Percentiles rank a stretch among this genome's conserved stretches.
phyloP scores from a whole-genome alignment of 2,113 vertebrate species.

The Epinephelus cyanopodus region DNA sequence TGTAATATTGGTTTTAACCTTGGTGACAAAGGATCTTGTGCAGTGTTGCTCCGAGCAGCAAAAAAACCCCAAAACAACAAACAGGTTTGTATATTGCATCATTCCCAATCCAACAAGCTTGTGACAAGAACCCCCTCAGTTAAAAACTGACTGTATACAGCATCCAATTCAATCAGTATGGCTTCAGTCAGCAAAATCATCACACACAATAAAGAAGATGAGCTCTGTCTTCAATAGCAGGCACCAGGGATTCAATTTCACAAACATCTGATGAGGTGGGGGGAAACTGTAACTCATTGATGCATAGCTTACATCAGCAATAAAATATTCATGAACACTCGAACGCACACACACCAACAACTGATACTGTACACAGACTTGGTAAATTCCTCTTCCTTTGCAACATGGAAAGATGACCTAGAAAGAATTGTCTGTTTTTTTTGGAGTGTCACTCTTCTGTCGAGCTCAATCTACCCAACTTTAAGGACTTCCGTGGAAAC shows the following conservation, averaged over 20 bases:
- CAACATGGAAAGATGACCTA: slow-evolving; percentile 45
- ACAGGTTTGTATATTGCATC: not conserved
- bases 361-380: slow-evolving; percentile 53
- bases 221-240: slow-evolving; percentile 42
- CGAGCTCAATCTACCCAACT: slow-evolving; percentile 27
- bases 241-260: slow-evolving; percentile 66
- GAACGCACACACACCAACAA: slow-evolving; percentile 41
- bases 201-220: slow-evolving; percentile 62
- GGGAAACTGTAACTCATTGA: slow-evolving; percentile 46
- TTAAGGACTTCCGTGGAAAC: slow-evolving; percentile 28
- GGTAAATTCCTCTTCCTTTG: slow-evolving; percentile 53
- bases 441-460: slow-evolving; percentile 18
- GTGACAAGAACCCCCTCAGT: slow-evolving; percentile 13
- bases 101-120: slow-evolving; percentile 17
- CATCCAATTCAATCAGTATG: slow-evolving; percentile 46
- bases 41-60: not conserved
- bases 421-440: slow-evolving; percentile 46
- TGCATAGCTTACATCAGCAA: slow-evolving; percentile 72
- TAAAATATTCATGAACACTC: slow-evolving; percentile 76
- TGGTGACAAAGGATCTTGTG: not conserved
- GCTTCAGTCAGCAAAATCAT: slow-evolving; percentile 73
- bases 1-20: not conserved
- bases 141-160: slow-evolving; percentile 29
- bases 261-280: slow-evolving; percentile 55
- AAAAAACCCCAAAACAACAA: not conserved